Evolutionary conservation across 2,113 vertebrate species (phyloP).

Genomic region (Oreocharis arfaki): DNA sequence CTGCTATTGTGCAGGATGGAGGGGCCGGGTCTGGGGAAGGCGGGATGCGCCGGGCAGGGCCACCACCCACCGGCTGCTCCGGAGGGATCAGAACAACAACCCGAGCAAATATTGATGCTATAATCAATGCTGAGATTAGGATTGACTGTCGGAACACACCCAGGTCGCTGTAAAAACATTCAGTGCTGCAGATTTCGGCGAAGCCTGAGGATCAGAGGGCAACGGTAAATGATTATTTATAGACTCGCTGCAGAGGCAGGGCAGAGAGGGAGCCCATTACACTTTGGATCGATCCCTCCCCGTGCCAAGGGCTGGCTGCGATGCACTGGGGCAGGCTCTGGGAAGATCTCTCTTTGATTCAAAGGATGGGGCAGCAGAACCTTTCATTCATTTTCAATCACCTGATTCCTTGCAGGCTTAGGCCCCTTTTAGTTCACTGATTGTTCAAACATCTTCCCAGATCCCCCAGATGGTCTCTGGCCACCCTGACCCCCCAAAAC

Average conservation of each 20-base stretch:
- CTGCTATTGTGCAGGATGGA: constrained; percentile 1
- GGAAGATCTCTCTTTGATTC: background rate
- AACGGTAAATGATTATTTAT: background rate
- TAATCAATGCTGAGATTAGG: background rate
- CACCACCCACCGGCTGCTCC: background rate
- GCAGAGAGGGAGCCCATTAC: background rate
- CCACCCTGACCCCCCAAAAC: background rate
- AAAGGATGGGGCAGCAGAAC: background rate
- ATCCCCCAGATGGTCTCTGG: background rate
- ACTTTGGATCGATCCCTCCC: background rate
- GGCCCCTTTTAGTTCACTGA: background rate
- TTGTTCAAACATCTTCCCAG: background rate
- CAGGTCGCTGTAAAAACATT: background rate
- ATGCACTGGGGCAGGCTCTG: background rate
- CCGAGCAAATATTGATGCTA: background rate
- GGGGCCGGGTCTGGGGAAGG: background rate
- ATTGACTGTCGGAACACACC: background rate
- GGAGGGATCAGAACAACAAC: background rate
- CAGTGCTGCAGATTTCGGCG: background rate
- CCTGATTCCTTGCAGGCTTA: background rate
- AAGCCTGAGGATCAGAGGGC: background rate
- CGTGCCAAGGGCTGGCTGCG: background rate
- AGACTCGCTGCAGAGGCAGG: background rate
- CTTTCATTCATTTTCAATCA: background rate
- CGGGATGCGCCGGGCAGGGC: background rate